Conservation (phyloP, 2,888 invertebrate genomes). For the Lasioglossum calceatum region DNA sequence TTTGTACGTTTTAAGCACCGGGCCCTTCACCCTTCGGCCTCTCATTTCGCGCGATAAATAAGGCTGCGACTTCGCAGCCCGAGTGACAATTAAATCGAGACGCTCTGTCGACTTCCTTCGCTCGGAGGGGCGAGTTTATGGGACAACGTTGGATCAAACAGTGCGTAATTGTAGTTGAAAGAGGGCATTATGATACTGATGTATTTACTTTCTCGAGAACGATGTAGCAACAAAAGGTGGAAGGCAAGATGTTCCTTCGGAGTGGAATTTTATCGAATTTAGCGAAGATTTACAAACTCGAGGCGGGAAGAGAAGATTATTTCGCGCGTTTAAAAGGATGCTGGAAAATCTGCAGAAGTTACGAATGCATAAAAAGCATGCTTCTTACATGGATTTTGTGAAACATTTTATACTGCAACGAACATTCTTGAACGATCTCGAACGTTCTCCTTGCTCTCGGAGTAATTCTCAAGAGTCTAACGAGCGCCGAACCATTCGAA, state of each 20-base stretch:
- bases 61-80: conserved; percentile 62
- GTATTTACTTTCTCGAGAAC: neutral
- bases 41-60: conserved; percentile 73
- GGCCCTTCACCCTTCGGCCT: conserved; percentile 59
- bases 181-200: neutral
- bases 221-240: neutral
- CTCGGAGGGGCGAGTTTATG: neutral
- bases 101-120: conserved; percentile 46
- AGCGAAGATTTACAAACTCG: neutral
- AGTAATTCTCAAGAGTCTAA: neutral
- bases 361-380: neutral
- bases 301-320: neutral
- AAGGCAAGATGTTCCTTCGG: neutral
- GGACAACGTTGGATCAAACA: neutral
- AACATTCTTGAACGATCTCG: neutral
- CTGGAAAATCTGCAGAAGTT: neutral
- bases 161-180: neutral
- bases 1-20: conserved; percentile 76
- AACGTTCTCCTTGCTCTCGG: neutral
- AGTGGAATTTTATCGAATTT: neutral
- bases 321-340: neutral
- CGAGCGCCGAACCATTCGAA: neutral
- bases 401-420: neutral
- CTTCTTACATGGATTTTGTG: neutral
- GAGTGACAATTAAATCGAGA: conserved; percentile 74